Evolutionary conservation across 2,888 invertebrate species (phyloP).

Genomic region (Eulithis prunata): DNA sequence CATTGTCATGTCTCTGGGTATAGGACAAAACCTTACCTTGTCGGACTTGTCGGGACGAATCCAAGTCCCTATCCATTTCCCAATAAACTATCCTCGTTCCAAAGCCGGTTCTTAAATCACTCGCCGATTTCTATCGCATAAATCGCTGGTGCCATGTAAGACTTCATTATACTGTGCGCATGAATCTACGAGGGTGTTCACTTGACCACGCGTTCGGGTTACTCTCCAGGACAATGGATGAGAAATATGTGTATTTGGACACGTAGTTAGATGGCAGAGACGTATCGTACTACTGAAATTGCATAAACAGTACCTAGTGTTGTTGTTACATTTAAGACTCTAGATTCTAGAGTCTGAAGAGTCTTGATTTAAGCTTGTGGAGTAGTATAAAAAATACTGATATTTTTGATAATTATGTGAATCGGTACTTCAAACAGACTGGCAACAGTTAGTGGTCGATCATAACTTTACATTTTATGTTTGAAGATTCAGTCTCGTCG

Average conservation of each 20-base stretch:
- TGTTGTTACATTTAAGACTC: no score
- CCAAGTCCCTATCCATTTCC: neutral
- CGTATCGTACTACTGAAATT: neutral
- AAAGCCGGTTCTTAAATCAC: conserved; percentile 5
- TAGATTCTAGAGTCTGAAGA: no score
- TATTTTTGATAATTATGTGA: no score
- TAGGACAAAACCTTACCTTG: neutral
- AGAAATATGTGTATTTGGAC: conserved; percentile 6
- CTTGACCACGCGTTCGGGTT: conserved; percentile 1
- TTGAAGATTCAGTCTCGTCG: no score
- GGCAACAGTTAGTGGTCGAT: no score
- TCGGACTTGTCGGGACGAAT: neutral
- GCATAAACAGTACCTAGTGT: no score
- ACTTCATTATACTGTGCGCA: conserved; percentile 11
- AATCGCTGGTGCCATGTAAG: conserved; percentile 15
- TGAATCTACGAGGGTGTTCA: conserved; percentile 16
- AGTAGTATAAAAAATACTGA: no score
- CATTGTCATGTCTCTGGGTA: no score
- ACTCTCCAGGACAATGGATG: conserved; percentile 8
- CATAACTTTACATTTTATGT: no score
- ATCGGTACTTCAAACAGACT: no score
- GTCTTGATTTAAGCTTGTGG: no score
- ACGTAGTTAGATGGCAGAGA: neutral
- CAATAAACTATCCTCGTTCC: conserved; percentile 14
- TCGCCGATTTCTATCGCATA: conserved; percentile 6